Base-by-base conservation (phyloP, 1,140 invertebrate species). In the Achatina immaculata region DNA sequence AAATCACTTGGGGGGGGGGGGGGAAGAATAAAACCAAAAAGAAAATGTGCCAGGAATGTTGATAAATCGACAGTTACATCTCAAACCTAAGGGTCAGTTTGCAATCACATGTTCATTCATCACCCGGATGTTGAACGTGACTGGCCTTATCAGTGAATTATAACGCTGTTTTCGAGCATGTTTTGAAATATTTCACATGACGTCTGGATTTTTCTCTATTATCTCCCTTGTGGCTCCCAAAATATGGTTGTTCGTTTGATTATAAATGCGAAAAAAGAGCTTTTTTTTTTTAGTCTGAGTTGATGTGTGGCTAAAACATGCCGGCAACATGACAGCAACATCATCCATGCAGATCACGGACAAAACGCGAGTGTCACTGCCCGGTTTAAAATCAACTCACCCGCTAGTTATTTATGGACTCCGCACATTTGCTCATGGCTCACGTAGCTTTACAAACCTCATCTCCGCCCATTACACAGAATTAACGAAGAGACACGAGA, bases 371-470 rank as follows among this genome's bases (percentile, higher is more conserved):
- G 36, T 71, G 68, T 42, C 68, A 71, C 21, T 40, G 4, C 16
- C 38, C 68, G 19, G 68, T 71, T 71, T 40, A 71, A 71, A 62
- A 71, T 42, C 68, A 28, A 71, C 68, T 71, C 68, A 71, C 68
- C 68, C 68, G 68, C 34, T 69, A 9, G 66, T 71, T 71, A 71
- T 71, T 71, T 71, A 71, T 71, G 68, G 68, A 71, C 14, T 9
- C 40, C 21, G 38, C 38, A 31, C 68, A 24, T 45, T 28, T 3
- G 38, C 68, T 71, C 40, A 24, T 6, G 16, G 24, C 24, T 40
- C 21, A 3, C 6, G 1, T 6, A 28, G 38, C 1, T 21, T n/a
- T 71, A 7, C 2, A 71, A 40, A 71, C 11, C 38, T 40, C 68
- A 55, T 6, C 68, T 40, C 40, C 1, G 24, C 16, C 68, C 6